These are phyloP conservation scores for Scaptodrosophila lebanonensis DNA, from an alignment of 1,140 invertebrate species.

Conservation along the genomic window DNA sequence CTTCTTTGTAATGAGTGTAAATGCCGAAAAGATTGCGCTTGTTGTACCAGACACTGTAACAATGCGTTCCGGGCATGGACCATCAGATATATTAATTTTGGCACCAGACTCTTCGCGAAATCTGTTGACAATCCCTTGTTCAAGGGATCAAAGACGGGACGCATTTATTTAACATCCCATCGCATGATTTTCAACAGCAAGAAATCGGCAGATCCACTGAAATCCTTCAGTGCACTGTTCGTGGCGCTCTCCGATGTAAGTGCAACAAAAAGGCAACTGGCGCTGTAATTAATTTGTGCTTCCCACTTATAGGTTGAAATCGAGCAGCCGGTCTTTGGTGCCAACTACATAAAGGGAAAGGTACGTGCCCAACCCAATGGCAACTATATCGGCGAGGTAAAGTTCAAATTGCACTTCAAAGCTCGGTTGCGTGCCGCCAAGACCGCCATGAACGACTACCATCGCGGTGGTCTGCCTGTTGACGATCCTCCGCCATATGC, in stretches of 20 bases:
- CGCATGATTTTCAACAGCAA: constrained; percentile 92
- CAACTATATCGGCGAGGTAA: constrained; percentile 93
- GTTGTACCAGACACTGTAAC: constrained; percentile 98
- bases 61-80: constrained; percentile 95
- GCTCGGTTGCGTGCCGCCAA: constrained; percentile 92
- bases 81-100: constrained; percentile 94
- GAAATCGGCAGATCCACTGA: constrained; percentile 85
- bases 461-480: constrained; percentile 41
- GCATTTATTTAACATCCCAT: constrained; percentile 95
- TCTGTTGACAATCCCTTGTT: constrained; percentile 99
- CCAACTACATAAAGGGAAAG: constrained; percentile 96
- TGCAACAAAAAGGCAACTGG: too few relatives aligned
- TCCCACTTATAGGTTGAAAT: constrained; percentile 92
- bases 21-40: constrained; percentile 98
- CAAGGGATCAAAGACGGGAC: constrained; percentile 88
- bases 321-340: constrained; percentile 97
- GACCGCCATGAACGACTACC: constrained; percentile 83
- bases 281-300: neutral
- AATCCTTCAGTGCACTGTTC: constrained; percentile 97
- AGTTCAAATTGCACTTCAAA: constrained; percentile 95
- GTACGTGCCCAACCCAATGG: constrained; percentile 93
- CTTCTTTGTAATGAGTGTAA: constrained; percentile 99
- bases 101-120: constrained; percentile 97
- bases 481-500: constrained; percentile 92
- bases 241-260: constrained; percentile 88